These are phyloP conservation scores for Chrysodeixis includens DNA, from an alignment of 2,888 invertebrate genomes.

Conservation along the genomic window DNA sequence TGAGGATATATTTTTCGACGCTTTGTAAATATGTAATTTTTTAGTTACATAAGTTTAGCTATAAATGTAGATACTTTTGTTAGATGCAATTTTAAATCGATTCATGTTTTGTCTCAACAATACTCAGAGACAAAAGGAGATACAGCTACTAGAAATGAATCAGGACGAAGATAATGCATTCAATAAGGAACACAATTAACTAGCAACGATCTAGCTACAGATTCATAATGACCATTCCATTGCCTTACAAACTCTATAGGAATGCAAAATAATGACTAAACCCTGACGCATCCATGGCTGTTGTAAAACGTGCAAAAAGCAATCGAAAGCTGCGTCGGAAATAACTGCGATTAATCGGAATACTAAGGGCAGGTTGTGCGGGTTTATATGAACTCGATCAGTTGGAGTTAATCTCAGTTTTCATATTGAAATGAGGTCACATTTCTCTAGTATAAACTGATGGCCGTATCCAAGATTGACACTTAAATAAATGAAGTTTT, in stretches of 20 bases:
- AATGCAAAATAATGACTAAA: slow-evolving; percentile 52
- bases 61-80: too few relatives aligned
- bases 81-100: too few relatives aligned
- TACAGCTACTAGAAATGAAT: not conserved
- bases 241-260: slow-evolving; percentile 30
- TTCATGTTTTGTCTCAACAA: too few relatives aligned
- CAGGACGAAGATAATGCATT: not conserved
- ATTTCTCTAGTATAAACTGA: not conserved
- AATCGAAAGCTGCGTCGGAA: slow-evolving; percentile 54
- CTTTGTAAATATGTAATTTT: too few relatives aligned
- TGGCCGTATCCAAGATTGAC: not conserved
- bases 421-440: not conserved
- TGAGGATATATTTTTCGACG: too few relatives aligned
- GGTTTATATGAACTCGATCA: not conserved
- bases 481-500: too few relatives aligned
- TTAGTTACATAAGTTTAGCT: too few relatives aligned
- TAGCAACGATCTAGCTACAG: slow-evolving; percentile 10
- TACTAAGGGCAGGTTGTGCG: not conserved
- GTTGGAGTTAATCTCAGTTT: not conserved
- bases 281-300: slow-evolving; percentile 50
- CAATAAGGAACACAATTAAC: slow-evolving; percentile 20
- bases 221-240: slow-evolving; percentile 22
- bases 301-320: slow-evolving; percentile 51
- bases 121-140: not conserved
- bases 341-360: slow-evolving; percentile 53